Percentiles rank a stretch among this genome's conserved stretches.
phyloP scores from a whole-genome alignment of 2,797 vertebrate species.

The Poecilia velifera region DNA sequence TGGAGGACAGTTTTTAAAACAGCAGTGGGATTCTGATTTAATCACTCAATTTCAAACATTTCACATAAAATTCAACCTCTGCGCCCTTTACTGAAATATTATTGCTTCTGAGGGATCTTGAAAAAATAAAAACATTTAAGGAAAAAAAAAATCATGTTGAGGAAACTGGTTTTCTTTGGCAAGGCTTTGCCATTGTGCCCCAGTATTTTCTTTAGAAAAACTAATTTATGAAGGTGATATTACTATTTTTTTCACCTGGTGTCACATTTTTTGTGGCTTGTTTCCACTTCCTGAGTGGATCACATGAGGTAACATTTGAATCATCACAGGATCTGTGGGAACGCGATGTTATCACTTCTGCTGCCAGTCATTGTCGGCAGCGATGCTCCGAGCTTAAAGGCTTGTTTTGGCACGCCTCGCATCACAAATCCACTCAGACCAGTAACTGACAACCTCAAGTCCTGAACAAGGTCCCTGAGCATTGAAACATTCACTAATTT shows the following conservation, averaged over 20 bases:
- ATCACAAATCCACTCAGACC: conserved; percentile 13
- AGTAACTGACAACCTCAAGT: conserved; percentile 24
- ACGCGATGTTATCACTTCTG: conserved; percentile 7
- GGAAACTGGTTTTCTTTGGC: background rate
- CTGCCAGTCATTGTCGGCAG: conserved; percentile 12
- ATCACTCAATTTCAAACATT: background rate
- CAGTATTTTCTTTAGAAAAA: background rate
- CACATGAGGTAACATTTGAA: background rate
- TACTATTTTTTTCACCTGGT: background rate
- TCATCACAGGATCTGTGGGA: conserved; percentile 11
- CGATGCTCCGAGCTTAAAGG: background rate
- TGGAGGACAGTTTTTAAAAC: background rate
- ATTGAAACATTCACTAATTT: conserved; percentile 9
- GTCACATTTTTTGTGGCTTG: background rate
- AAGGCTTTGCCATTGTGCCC: background rate
- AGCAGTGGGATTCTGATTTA: background rate
- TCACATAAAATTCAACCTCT: background rate
- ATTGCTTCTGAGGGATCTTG: background rate
- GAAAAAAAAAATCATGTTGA: background rate
- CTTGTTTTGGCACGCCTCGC: conserved; percentile 47
- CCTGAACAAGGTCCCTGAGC: background rate
- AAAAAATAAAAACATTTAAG: background rate
- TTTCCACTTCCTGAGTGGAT: background rate
- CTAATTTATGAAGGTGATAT: background rate
- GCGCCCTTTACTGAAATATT: background rate